Conservation (phyloP, 2,797 vertebrate species). For the Diplodus sargus region DNA sequence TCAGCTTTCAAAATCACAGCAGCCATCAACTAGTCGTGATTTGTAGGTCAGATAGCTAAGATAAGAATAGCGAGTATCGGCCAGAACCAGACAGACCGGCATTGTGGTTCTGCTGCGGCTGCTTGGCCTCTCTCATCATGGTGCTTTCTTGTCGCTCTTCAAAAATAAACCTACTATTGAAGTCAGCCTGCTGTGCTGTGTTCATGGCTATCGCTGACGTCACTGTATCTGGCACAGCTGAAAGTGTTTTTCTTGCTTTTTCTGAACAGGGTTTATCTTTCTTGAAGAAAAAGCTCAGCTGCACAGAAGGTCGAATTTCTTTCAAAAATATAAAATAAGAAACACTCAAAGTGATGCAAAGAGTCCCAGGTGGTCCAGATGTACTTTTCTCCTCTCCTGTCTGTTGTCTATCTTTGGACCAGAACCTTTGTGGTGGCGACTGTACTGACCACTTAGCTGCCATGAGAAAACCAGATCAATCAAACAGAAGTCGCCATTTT, state of each 20-base stretch:
- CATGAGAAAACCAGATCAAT: not conserved
- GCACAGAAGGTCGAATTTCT: not conserved
- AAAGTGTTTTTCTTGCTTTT: not conserved
- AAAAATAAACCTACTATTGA: not conserved
- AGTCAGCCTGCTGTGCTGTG: not conserved
- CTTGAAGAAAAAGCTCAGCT: not conserved
- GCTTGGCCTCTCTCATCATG: not conserved
- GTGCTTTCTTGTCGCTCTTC: not conserved
- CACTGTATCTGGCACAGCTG: not conserved
- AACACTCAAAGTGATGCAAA: conserved; percentile 5
- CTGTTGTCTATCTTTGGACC: not conserved
- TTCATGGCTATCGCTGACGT: not conserved
- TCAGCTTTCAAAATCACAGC: too few species aligned
- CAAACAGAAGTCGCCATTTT: not conserved
- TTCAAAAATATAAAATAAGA: not conserved
- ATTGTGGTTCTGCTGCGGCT: not conserved
- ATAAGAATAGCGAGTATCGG: too few species aligned
- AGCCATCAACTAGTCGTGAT: too few species aligned
- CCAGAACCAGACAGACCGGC: not conserved
- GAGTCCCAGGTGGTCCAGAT: not conserved
- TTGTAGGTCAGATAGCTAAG: too few species aligned
- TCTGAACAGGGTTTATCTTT: not conserved
- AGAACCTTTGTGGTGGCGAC: too few species aligned
- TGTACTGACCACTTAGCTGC: not conserved
- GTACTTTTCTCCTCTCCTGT: not conserved